A percentile compares a stretch with the other conserved stretches of the same genome.
Evolutionary conservation across 1,140 invertebrate genomes (phyloP).

Genomic region (Formica selysi): DNA sequence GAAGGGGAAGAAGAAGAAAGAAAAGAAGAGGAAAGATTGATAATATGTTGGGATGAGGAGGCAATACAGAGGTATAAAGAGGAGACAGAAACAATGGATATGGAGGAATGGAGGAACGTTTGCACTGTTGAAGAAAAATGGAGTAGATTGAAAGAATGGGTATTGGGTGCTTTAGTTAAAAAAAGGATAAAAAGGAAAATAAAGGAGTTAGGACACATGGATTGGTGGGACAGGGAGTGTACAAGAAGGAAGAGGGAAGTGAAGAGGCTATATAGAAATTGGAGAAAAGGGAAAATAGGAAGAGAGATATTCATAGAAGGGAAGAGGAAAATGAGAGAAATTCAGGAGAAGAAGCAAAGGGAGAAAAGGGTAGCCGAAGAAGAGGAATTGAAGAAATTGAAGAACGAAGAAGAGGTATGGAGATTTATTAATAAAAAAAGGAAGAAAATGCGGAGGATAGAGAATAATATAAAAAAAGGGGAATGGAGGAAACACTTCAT

Average conservation of each 20-base stretch:
- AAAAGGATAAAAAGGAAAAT: conserved; percentile 10
- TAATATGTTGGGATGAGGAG: background rate
- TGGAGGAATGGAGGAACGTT: background rate
- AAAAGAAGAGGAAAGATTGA: background rate
- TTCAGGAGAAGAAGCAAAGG: background rate
- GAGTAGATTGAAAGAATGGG: background rate
- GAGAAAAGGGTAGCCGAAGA: background rate
- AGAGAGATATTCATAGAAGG: background rate
- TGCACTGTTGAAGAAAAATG: conserved; percentile 6
- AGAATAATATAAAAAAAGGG: background rate
- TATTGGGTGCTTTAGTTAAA: background rate
- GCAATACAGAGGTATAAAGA: background rate
- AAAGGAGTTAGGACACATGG: conserved; percentile 8
- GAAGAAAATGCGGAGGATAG: background rate
- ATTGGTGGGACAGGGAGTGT: background rate
- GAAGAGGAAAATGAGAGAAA: background rate
- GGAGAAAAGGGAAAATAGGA: background rate
- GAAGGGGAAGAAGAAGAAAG: background rate
- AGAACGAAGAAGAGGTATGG: too few relatives aligned
- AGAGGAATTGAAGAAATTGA: background rate
- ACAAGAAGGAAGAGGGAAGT: background rate
- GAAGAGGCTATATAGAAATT: background rate
- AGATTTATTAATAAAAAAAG: background rate
- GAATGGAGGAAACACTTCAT: background rate
- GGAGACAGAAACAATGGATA: background rate